A percentile compares a stretch with the other conserved stretches of the same genome.
Conservation (phyloP, 1,140 invertebrate genomes). For the Cherax quadricarinatus region DNA sequence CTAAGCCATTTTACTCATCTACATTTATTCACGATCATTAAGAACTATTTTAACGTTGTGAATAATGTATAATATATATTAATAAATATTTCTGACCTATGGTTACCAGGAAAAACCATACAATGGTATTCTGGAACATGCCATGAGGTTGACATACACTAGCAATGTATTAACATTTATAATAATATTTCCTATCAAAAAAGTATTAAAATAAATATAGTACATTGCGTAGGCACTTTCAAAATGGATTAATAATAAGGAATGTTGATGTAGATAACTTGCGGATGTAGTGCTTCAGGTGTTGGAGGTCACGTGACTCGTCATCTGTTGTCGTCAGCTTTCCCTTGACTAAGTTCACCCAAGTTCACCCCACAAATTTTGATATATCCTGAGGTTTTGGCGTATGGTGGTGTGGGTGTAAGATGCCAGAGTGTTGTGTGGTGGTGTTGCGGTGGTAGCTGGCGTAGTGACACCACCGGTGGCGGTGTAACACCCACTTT, state of each 20-base stretch:
- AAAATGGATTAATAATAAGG: not conserved
- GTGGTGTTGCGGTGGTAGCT: not conserved
- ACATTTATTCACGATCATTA: too few relatives aligned
- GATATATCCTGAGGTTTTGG: not conserved
- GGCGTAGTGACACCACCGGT: not conserved
- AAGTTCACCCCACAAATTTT: not conserved
- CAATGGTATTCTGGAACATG: too few relatives aligned
- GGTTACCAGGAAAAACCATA: too few relatives aligned
- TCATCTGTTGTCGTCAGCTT: conserved; percentile 64
- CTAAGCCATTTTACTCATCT: too few relatives aligned
- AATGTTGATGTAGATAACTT: not conserved
- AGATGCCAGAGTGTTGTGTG: not conserved
- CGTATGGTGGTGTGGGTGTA: not conserved
- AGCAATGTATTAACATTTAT: not conserved
- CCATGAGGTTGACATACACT: too few relatives aligned
- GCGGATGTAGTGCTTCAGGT: not conserved
- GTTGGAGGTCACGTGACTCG: conserved; percentile 45
- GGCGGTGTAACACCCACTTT: not conserved
- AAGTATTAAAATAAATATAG: not conserved
- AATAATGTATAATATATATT: too few relatives aligned
- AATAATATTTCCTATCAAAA: not conserved
- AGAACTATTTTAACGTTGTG: too few relatives aligned
- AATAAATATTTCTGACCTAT: too few relatives aligned
- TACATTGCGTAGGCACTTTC: not conserved
- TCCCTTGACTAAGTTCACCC: conserved; percentile 28